Evolutionary conservation across 2,113 vertebrate genomes (phyloP), one percentile per base, ranked within the genome.

Genomic region (Antennarius striatus): DNA sequence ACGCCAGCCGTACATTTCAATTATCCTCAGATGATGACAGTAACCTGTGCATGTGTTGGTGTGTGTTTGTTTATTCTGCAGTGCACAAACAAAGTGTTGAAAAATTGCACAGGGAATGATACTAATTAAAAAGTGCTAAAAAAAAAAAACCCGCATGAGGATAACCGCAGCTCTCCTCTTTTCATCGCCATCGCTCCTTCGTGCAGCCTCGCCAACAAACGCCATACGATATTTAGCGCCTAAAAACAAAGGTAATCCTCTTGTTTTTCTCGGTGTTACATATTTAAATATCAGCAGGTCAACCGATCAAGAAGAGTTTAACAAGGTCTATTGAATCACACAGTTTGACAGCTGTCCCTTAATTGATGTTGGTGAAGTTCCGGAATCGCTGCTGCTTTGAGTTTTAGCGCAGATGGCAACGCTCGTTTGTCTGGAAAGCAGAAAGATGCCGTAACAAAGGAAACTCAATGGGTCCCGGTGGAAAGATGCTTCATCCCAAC

Each of bases 1-100:
- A 86, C 53, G 80, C 70, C 84, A 87, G 81, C 75, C 85, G 73
- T 84, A 86, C 81, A 77, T 90, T 87, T 89, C 86, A 89, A 87
- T 90, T 81, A 83, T 81, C 60, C 68, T 78, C 77, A 68, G 82
- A 88, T 69, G 82, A 86, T 76, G 83, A 86, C 77, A 79, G 79
- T 79, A 89, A 85, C 86, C 77, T 86, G 68, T 53, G 71, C 47
- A 36, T 69, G 80, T 29, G 50, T 66, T 42, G 63, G 56, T 49
- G 53, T 60, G 43, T 42, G 68, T 83, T 73, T 87, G 74, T 72
- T 89, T 89, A 72, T 78, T 76, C 77, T 68, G 57, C 30, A 1
- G 45, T 2, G 15, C 56, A 63, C 71, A 83, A 88, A 84, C 84
- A 86, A 85, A 89, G 80, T 70, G 72, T 17, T 61, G 66, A 59